phyloP scores from a whole-genome alignment of 2,888 invertebrate genomes.

The Zaprionus obscuricornis region DNA sequence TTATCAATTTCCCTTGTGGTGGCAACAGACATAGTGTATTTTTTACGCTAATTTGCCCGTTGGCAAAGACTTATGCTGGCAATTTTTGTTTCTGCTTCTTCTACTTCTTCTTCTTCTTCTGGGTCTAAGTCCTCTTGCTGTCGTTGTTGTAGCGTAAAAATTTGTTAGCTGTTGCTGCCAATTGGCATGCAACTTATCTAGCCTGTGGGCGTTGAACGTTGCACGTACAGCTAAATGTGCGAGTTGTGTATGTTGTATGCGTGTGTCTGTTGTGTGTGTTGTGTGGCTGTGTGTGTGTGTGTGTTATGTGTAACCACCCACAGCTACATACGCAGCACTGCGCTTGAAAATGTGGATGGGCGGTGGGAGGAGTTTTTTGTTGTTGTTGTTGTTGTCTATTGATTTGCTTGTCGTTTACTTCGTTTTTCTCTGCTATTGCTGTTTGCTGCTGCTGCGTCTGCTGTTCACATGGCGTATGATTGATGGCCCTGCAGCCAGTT shows the following conservation, averaged over 20 bases:
- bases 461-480: conserved; percentile 75
- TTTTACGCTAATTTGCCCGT: conserved; percentile 37
- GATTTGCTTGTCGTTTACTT: conserved; percentile 33
- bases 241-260: conserved; percentile 4
- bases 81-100: no score
- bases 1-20: no score
- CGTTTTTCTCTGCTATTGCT: conserved; percentile 36
- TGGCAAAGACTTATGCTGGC: conserved; percentile 35
- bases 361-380: background rate
- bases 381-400: conserved; percentile 35
- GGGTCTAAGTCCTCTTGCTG: no score
- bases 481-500: conserved; percentile 67
- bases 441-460: conserved; percentile 37
- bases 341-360: background rate
- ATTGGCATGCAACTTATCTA: conserved; percentile 65
- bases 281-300: conserved; percentile 7
- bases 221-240: conserved; percentile 15
- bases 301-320: conserved; percentile 39
- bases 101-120: no score
- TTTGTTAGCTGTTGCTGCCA: conserved; percentile 54
- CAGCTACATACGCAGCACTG: conserved; percentile 24
- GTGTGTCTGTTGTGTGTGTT: conserved; percentile 5
- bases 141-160: conserved; percentile 39
- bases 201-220: conserved; percentile 50
- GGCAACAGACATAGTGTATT: conserved; percentile 19